These are phyloP conservation scores for Drosophila leontia DNA, from an alignment of 1,140 invertebrate genomes.

Conservation along the genomic window DNA sequence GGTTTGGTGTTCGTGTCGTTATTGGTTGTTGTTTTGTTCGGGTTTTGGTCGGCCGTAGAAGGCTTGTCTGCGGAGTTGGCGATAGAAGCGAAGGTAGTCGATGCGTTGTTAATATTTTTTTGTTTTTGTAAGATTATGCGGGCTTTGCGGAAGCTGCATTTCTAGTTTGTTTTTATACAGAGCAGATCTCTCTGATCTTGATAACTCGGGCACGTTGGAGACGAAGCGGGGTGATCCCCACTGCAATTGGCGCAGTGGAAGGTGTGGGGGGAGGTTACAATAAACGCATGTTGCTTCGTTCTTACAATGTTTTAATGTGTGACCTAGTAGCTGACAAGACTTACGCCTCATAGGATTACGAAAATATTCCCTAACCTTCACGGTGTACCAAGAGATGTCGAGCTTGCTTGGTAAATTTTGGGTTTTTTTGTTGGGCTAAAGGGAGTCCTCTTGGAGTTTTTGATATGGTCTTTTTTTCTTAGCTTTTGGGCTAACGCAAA, in stretches of 20 bases:
- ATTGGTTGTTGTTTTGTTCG: background rate
- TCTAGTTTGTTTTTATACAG: background rate
- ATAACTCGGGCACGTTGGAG: background rate
- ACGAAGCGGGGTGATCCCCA: background rate
- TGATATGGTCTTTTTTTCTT: conserved; percentile 8
- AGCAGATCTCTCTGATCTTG: background rate
- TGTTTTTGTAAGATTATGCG: background rate
- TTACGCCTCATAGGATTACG: background rate
- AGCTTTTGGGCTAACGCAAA: background rate
- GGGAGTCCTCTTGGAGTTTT: background rate
- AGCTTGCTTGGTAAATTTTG: background rate
- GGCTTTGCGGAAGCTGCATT: background rate
- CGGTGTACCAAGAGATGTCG: background rate
- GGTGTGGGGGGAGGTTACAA: no score
- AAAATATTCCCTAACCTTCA: background rate
- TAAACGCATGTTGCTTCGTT: no score
- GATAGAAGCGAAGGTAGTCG: background rate
- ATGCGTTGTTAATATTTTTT: background rate
- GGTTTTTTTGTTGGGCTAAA: background rate
- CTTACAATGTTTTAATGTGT: background rate
- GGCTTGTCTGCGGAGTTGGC: background rate
- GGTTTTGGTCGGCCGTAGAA: background rate
- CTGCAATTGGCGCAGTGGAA: no score
- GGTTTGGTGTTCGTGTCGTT: background rate
- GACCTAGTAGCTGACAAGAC: background rate